Base-by-base conservation (phyloP, 1,140 invertebrate genomes). In the Streblospio benedicti region DNA sequence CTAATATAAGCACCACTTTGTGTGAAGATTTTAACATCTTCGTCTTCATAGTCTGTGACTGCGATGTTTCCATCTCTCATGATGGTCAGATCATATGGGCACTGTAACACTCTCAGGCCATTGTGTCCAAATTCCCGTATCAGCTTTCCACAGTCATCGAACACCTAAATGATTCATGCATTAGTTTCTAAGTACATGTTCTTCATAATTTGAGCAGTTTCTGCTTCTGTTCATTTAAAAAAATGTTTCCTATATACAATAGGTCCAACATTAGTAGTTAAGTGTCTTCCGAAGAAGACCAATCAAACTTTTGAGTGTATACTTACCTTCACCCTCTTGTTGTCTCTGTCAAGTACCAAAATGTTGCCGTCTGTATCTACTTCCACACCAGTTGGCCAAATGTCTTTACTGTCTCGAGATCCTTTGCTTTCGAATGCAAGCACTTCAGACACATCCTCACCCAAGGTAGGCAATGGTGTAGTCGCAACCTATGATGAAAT, bases 311-410 rank as follows among this genome's bases (percentile, higher is more conserved):
- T n/a, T n/a, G n/a, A n/a, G n/a, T n/a, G n/a, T n/a, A n/a, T n/a
- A 51, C 64, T 73, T 3, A 73, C 61, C 50, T 75, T 75, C n/a
- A 75, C 64, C 30, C 61, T 65, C 43, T 66, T 66, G 59, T 75
- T 75, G 53, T 72, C 73, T 38, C 73, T 59, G 59, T 75, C 73
- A 25, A 71, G 65, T n/a, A 71, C 64, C 2, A 71, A 65, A 41
- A 67, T 49, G 20, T 68, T 60, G 4, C 65, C 65, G 27, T 59
- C 33, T 28, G 60, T 62, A 0, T 61, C 65, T 2, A 70, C 56
- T 12, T 61, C 55, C 12, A 75, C 31, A 14, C 73, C 73, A 27
- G 68, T 71, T 27, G 73, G 73, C 71, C 71, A 75, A 2, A 71
- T 69, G 31, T 73, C 69, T 28, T 68, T 69, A 25, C 9, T 32